phyloP scores from a whole-genome alignment of 2,797 vertebrate genomes.

The Falco berigora region DNA sequence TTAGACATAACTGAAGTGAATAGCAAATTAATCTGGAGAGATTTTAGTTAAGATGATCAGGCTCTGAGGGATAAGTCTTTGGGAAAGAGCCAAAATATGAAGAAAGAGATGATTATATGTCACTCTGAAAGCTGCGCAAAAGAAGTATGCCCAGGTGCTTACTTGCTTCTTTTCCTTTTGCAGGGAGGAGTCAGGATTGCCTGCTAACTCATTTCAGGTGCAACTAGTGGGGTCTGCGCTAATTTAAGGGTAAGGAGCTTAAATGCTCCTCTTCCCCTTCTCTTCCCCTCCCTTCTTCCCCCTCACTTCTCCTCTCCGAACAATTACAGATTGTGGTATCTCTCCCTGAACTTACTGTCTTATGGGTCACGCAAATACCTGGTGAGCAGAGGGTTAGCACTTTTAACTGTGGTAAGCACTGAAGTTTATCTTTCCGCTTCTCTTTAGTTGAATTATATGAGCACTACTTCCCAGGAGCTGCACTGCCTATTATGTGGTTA shows the following conservation, averaged over 20 bases:
- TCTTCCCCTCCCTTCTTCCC: too few relatives aligned
- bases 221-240: not conserved
- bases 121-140: not conserved
- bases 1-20: not conserved
- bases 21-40: not conserved
- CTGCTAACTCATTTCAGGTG: not conserved
- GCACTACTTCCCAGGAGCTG: not conserved
- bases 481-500: not conserved
- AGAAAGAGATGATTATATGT: not conserved
- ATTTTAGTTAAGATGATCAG: not conserved
- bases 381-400: not conserved
- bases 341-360: not conserved
- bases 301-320: rapidly evolving
- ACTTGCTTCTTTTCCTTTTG: not conserved
- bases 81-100: not conserved
- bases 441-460: not conserved
- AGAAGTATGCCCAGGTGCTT: rapidly evolving
- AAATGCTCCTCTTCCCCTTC: rapidly evolving
- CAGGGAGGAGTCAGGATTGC: not conserved
- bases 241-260: not conserved
- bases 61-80: not conserved
- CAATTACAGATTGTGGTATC: not conserved
- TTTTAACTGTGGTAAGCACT: not conserved
- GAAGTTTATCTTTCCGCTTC: not conserved
- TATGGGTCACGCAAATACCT: not conserved